Evolutionary conservation across 1,140 invertebrate genomes (phyloP), one percentile per base, ranked within the genome.

Genomic region (Brachionus plicatilis): DNA sequence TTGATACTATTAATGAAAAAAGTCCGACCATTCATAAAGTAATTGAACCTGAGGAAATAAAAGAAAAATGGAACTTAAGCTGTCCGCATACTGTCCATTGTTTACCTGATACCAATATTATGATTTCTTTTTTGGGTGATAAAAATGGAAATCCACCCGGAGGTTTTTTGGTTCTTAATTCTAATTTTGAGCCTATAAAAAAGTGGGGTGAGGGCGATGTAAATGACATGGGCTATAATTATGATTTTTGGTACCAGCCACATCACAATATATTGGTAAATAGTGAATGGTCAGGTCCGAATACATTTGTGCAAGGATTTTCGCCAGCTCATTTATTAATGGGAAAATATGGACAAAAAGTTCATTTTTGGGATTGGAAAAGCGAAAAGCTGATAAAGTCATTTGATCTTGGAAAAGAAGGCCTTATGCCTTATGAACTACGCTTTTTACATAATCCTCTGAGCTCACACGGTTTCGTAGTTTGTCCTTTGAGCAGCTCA

Each of bases 171-270:
- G 90, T 96, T 17, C 91, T 99, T 80, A 95, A 98, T 88, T 92
- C 93, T 8, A 93, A 93, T 45, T 94, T 96, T 84, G 91, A 93
- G 86, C 88, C 93, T 14, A 94, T 92, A 86, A 90, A 90, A 6
- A 88, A 86, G 68, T 93, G 92, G 92, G 45, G 24, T 12, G 41
- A 83, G 37, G 87, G 87, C 2, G 87, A 88, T 43, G 65, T 84
- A 5, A 87, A 85, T 6, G 75, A 86, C 5, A 85, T 87, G 9
- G 82, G 85, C 14, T 92, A 91, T 85, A 91, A 91, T n/a, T 93
- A 93, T 86, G 92, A 93, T 86, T 93, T 95, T 89, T 99, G 97
- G 97, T 99, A 99, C 88, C 97, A 99, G 88, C 96, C 96, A 0
- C 92, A 95, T 86, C 93, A 94, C 86, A 94, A 99, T 89, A 92